Evolutionary conservation across 1,140 invertebrate species (phyloP), one percentile per base, ranked within the genome.

Genomic region (Neotoxoptera formosana): DNA sequence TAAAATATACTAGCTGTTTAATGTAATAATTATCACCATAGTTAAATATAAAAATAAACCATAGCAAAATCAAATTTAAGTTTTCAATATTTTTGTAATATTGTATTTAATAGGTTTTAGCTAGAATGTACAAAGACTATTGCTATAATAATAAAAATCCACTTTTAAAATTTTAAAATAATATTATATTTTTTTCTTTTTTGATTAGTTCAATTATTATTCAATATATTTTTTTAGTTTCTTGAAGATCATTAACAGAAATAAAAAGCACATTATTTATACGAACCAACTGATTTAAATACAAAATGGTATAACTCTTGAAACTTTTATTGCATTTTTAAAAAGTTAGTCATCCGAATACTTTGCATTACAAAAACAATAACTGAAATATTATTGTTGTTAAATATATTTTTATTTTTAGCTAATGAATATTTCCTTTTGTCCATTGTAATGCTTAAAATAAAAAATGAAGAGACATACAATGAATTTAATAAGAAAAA

Each of bases 241-340:
- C 17, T 34, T 47, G n/a, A 21, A 87, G 6, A 47, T 87, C 45
- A 20, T 87, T 87, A 87, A n/a, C 47, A 87, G 36, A 87, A 87
- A 48, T 87, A 86, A 86, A 86, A 86, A 41, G 45, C 84, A 86
- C 36, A 86, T 87, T 48, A 87, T 87, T 87, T 87, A 87, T 87
- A 7, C 17, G 2, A 48, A 87, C 30, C 17, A 51, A 87, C 47
- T 87, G 86, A 87, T 87, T 87, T 87, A 51, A 87, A 48, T 87
- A 45, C 86, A 48, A 34, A 87, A 87, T 48, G 23, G 25, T 86
- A 86, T 87, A 45, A 36, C 86, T 87, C 47, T 48, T 47, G 25
- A 87, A 87, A 87, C 86, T 87, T 87, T 86, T 86, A 86, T 86
- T 86, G 30, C 84, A 45, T 86, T 86, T 87, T 48, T 87, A 87